Conservation (phyloP, 2,797 vertebrate species). For the Muscicapa striata region DNA sequence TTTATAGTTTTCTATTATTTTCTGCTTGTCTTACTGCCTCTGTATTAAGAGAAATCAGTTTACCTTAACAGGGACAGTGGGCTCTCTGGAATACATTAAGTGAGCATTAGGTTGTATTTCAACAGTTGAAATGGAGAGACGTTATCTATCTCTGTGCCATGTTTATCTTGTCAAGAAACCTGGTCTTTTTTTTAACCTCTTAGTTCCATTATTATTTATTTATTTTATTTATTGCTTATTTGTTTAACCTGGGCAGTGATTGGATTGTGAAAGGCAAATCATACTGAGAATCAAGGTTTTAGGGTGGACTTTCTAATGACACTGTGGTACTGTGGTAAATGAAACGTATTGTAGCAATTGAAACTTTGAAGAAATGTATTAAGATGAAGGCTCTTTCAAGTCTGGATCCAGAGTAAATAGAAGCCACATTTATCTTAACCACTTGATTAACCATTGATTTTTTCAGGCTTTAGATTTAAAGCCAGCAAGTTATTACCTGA, state of each 20-base stretch:
- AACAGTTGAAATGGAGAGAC: not conserved
- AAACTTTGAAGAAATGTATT: not conserved
- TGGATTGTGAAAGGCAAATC: not conserved
- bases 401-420: not conserved
- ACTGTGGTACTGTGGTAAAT: not conserved
- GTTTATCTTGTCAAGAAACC: not conserved
- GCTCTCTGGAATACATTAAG: not conserved
- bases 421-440: not conserved
- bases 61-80: not conserved
- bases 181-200: not conserved
- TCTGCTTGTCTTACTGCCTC: not conserved
- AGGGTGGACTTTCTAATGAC: not conserved
- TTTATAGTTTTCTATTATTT: not conserved
- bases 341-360: not conserved
- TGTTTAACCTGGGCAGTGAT: not conserved
- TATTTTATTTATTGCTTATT: not conserved
- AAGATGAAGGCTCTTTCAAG: not conserved
- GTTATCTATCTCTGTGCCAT: not conserved
- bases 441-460: not conserved
- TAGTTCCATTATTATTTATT: not conserved
- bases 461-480: not conserved
- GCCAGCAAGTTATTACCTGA: not conserved
- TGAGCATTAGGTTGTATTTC: not conserved
- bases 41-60: not conserved
- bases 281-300: not conserved